A percentile compares a stretch with the other conserved stretches of the same genome.
Conservation (phyloP, 1,140 invertebrate genomes). For the Bombus impatiens region DNA sequence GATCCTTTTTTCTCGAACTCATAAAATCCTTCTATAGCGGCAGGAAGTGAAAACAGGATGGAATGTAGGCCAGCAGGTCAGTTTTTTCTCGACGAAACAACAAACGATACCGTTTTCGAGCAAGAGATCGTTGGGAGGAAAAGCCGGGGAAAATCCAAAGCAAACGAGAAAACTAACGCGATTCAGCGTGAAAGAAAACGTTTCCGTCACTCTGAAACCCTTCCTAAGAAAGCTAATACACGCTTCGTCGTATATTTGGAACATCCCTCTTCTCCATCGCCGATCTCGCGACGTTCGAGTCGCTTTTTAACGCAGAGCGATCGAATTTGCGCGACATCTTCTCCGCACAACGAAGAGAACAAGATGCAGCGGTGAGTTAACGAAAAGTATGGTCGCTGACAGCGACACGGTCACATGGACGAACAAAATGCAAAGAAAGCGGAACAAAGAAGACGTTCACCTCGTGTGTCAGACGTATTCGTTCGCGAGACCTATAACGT, state of each 20-base stretch:
- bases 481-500: slow-evolving; percentile 58
- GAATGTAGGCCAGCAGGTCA: slow-evolving; percentile 57
- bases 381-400: background rate
- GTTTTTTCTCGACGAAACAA: slow-evolving; percentile 32
- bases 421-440: background rate
- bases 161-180: background rate
- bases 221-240: background rate
- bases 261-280: no score
- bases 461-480: slow-evolving; percentile 27
- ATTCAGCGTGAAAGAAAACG: slow-evolving; percentile 10
- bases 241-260: background rate
- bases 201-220: background rate
- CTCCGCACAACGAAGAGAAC: background rate
- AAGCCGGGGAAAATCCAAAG: background rate
- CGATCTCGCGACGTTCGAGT: no score
- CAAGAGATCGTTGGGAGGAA: background rate
- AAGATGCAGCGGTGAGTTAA: no score
- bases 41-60: slow-evolving; percentile 57
- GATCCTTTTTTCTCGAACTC: slow-evolving; percentile 33
- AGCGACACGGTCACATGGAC: background rate
- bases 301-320: no score
- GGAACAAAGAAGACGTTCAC: slow-evolving; percentile 43
- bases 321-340: no score
- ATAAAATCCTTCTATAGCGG: slow-evolving; percentile 51
- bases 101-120: slow-evolving; percentile 21